Conservation (phyloP, 2,797 vertebrate genomes). For the Amblyraja radiata region DNA sequence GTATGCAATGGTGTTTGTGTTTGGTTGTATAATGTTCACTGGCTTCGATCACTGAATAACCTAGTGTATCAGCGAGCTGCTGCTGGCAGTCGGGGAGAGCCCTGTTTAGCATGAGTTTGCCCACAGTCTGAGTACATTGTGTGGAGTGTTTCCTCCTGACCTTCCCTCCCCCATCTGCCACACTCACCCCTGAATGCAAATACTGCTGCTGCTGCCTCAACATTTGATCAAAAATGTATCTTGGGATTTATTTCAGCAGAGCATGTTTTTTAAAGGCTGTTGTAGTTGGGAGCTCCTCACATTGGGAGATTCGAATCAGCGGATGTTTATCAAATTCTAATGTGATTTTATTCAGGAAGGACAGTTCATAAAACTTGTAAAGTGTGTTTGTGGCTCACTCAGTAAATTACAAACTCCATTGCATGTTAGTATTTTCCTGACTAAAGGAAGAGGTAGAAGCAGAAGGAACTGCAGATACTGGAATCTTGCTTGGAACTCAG, state of each 20-base stretch:
- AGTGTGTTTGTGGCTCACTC: neutral
- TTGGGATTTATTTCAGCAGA: too few relatives aligned
- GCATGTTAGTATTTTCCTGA: neutral
- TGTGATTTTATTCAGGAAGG: conserved; percentile 25
- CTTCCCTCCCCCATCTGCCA: conserved; percentile 22
- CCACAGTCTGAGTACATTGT: conserved; percentile 29
- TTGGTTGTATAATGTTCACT: conserved; percentile 24
- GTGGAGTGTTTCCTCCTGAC: conserved; percentile 9
- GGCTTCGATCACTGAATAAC: conserved; percentile 27
- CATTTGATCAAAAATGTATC: neutral
- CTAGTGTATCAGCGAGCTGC: neutral
- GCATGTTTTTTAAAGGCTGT: neutral
- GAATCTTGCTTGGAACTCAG: too few relatives aligned
- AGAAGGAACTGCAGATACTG: too few relatives aligned
- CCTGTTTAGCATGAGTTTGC: conserved; percentile 24
- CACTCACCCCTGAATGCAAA: conserved; percentile 17
- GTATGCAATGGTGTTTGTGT: neutral
- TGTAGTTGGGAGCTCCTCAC: neutral
- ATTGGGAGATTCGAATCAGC: neutral
- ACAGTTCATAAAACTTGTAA: neutral
- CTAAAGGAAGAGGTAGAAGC: neutral
- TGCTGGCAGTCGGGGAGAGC: conserved; percentile 25
- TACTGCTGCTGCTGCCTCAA: neutral
- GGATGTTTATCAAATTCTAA: neutral
- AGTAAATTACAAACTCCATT: neutral